These are phyloP conservation scores for Leptonema lineaticorne DNA, from an alignment of 1,140 invertebrate species.

Conservation along the genomic window DNA sequence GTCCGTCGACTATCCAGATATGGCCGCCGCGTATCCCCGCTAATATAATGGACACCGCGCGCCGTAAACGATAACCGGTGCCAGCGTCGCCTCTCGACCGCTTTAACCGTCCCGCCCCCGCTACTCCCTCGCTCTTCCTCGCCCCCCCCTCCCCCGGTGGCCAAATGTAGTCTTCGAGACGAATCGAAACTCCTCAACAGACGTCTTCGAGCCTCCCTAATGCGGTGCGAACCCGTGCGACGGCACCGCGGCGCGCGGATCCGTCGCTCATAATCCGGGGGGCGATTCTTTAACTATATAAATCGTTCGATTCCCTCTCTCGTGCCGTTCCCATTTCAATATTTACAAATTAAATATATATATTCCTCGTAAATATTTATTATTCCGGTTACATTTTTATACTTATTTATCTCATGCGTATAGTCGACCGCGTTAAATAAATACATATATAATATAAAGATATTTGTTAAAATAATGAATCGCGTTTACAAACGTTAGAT, in stretches of 20 bases:
- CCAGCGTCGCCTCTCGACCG: not conserved
- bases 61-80: not conserved
- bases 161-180: too few species aligned
- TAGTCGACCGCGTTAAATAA: too few species aligned
- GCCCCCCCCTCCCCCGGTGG: constrained; percentile 1
- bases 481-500: too few species aligned
- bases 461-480: too few species aligned
- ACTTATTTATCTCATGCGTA: too few species aligned
- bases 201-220: too few species aligned
- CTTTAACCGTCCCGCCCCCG: not conserved
- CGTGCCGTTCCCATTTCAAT: too few species aligned
- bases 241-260: not conserved
- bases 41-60: not conserved
- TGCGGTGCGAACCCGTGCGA: not conserved
- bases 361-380: too few species aligned
- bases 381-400: too few species aligned
- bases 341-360: too few species aligned
- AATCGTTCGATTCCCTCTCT: too few species aligned
- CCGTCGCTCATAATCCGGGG: not conserved
- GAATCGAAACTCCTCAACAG: not conserved
- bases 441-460: too few species aligned
- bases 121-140: not conserved
- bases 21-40: not conserved
- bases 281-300: not conserved
- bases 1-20: not conserved